These are phyloP conservation scores for Cybosia mesomella DNA, from an alignment of 2,888 invertebrate species.

Conservation along the genomic window DNA sequence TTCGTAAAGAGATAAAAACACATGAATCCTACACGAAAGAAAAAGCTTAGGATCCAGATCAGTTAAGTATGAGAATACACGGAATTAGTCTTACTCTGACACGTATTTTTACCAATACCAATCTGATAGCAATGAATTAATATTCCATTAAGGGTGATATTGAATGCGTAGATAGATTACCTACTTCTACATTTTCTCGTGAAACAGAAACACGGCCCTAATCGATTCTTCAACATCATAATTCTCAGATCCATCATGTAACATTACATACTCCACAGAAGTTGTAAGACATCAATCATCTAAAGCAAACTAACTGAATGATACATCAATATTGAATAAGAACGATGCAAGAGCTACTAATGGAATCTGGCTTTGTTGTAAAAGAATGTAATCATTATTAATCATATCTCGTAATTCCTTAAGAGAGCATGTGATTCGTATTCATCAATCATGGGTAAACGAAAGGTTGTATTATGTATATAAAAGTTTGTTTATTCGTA, in stretches of 20 bases:
- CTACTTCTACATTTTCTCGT: conserved; percentile 23
- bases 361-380: conserved; percentile 20
- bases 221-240: conserved; percentile 43
- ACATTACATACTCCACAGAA: conserved; percentile 9
- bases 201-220: conserved; percentile 37
- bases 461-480: neutral
- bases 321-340: conserved; percentile 22
- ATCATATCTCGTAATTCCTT: conserved; percentile 25
- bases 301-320: conserved; percentile 25
- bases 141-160: conserved; percentile 5
- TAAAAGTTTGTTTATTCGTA: neutral
- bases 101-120: neutral
- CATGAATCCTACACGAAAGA: neutral
- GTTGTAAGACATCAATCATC: conserved; percentile 32
- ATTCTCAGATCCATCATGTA: conserved; percentile 17
- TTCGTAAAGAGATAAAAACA: neutral
- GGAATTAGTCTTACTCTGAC: neutral
- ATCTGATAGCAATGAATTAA: neutral
- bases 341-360: conserved; percentile 27
- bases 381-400: conserved; percentile 28
- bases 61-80: neutral
- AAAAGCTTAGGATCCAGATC: neutral
- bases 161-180: conserved; percentile 2
- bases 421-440: neutral
- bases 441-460: conserved; percentile 1